phyloP scores from a whole-genome alignment of 2,888 invertebrate genomes.

The Smittia aterrima region DNA sequence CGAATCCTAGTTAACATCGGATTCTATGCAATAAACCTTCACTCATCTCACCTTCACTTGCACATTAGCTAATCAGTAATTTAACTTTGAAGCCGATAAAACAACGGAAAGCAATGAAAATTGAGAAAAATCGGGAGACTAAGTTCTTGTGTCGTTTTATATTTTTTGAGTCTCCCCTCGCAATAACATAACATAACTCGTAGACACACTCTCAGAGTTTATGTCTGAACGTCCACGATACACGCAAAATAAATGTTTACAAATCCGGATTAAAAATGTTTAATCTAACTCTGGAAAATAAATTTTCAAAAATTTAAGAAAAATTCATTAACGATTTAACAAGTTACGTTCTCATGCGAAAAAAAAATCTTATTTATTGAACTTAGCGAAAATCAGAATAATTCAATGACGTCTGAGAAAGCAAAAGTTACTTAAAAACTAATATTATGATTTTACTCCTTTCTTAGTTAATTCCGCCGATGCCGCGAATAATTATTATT shows the following conservation, averaged over 20 bases:
- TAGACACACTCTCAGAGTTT: not conserved
- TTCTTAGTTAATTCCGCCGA: not conserved
- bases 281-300: too few species aligned
- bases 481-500: conserved; percentile 7
- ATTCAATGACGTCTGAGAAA: not conserved
- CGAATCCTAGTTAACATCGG: not conserved
- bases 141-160: not conserved
- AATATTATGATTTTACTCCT: not conserved
- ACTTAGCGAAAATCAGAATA: not conserved
- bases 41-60: not conserved
- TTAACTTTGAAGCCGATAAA: conserved; percentile 1
- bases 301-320: too few species aligned
- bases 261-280: not conserved
- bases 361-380: too few species aligned
- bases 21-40: not conserved
- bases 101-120: not conserved
- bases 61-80: not conserved
- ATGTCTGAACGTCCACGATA: not conserved
- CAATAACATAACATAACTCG: not conserved
- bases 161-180: conserved; percentile 2
- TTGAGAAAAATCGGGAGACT: not conserved
- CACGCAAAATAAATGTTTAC: not conserved
- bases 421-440: not conserved
- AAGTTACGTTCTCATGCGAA: too few species aligned
- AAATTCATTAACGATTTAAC: too few species aligned